Conservation (phyloP, 1,140 invertebrate genomes). For the Thaumetopoea pityocampa region DNA sequence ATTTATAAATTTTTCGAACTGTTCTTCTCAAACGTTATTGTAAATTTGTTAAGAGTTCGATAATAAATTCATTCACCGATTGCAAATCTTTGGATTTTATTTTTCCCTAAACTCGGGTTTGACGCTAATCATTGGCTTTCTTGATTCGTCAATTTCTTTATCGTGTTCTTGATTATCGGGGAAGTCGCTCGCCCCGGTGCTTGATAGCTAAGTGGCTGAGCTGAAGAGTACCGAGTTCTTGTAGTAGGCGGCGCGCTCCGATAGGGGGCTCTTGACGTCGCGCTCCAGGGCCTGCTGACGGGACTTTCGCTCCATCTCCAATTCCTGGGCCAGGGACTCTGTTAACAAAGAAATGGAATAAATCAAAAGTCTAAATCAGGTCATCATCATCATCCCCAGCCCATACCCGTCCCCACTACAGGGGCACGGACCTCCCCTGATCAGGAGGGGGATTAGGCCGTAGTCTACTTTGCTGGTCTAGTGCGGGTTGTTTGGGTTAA, state of each 20-base stretch:
- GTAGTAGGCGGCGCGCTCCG: slow-evolving; percentile 87
- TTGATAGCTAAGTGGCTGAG: slow-evolving; percentile 85
- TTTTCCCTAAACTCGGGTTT: slow-evolving; percentile 74
- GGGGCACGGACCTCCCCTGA: too few species aligned
- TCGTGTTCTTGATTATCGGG: slow-evolving; percentile 49
- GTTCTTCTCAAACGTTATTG: slow-evolving; percentile 7
- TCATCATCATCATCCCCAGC: too few species aligned
- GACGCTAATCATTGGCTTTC: slow-evolving; percentile 74
- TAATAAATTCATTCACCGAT: slow-evolving; percentile 18
- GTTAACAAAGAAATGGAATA: slow-evolving; percentile 40
- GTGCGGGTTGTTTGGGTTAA: too few species aligned
- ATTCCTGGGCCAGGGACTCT: slow-evolving; percentile 90
- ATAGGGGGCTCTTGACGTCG: slow-evolving; percentile 89
- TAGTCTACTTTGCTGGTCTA: too few species aligned
- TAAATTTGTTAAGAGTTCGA: slow-evolving; percentile 11
- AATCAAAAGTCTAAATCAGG: slow-evolving; percentile 8
- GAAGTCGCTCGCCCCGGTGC: slow-evolving; percentile 59
- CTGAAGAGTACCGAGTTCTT: slow-evolving; percentile 91
- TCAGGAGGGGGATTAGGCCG: too few species aligned
- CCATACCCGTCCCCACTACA: too few species aligned
- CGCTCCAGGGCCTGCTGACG: slow-evolving; percentile 86
- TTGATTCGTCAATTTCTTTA: slow-evolving; percentile 48
- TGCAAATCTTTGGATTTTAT: slow-evolving; percentile 42
- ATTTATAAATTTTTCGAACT: slow-evolving; percentile 23
- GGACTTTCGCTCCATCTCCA: slow-evolving; percentile 89